These are phyloP conservation scores for Fopius arisanus DNA, from an alignment of 1,140 invertebrate species.

Conservation along the genomic window DNA sequence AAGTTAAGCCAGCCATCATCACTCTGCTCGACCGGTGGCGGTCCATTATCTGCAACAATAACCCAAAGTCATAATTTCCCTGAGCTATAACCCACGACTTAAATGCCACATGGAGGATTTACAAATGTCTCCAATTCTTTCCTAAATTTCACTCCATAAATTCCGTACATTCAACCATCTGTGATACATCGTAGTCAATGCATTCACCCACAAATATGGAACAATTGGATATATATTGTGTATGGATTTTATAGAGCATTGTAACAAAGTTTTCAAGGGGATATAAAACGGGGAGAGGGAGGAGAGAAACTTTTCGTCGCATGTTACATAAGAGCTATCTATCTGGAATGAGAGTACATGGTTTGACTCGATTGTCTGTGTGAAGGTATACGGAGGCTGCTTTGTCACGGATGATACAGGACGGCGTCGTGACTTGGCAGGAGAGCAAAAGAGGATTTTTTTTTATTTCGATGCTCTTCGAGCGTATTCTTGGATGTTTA, in stretches of 20 bases:
- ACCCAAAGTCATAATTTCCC: constrained; percentile 10
- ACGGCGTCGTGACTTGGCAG: constrained; percentile 41
- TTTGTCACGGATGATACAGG: constrained; percentile 44
- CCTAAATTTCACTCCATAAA: background rate
- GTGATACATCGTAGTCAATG: background rate
- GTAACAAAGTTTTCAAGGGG: background rate
- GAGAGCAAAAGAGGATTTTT: constrained; percentile 34
- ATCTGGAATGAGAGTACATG: constrained; percentile 6
- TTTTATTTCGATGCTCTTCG: background rate
- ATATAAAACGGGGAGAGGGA: background rate
- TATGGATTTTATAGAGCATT: constrained; percentile 12
- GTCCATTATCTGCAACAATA: constrained; percentile 67
- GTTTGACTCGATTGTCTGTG: background rate
- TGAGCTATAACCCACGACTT: too few relatives aligned
- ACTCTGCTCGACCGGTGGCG: constrained; percentile 71
- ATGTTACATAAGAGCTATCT: constrained; percentile 16
- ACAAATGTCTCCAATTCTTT: background rate
- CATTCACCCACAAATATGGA: background rate
- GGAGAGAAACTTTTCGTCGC: constrained; percentile 8
- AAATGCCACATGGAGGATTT: too few relatives aligned
- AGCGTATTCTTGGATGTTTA: background rate
- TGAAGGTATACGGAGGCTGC: constrained; percentile 28
- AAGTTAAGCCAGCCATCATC: constrained; percentile 84
- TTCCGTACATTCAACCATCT: background rate
- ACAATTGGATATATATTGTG: background rate